A percentile compares a stretch with the other conserved stretches of the same genome.
These are phyloP conservation scores for Terebella lapidaria DNA, from an alignment of 2,888 invertebrate genomes.

Conservation along the genomic window DNA sequence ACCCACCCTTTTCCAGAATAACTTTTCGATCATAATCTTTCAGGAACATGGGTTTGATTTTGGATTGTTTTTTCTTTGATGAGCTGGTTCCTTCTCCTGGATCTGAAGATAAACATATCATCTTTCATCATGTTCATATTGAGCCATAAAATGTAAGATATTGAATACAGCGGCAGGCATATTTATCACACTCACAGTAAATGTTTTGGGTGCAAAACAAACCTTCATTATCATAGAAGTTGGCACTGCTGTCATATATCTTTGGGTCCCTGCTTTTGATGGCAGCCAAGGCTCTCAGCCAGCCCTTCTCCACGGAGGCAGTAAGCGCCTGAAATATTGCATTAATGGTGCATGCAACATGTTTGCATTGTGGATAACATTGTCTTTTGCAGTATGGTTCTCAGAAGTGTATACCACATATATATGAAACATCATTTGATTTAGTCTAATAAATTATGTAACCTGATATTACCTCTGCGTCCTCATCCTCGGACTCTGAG, in stretches of 20 bases:
- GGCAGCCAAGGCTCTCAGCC: slow-evolving; percentile 77
- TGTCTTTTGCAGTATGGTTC: too few species aligned
- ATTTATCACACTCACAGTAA: too few species aligned
- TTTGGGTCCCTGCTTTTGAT: slow-evolving; percentile 83
- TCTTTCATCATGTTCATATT: not conserved
- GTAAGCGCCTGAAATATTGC: slow-evolving; percentile 58
- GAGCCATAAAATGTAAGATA: not conserved
- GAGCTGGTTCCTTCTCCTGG: not conserved
- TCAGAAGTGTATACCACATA: too few species aligned
- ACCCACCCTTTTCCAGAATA: slow-evolving; percentile 66
- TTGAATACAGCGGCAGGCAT: not conserved
- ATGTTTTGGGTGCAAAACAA: too few species aligned
- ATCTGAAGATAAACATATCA: not conserved
- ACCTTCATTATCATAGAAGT: slow-evolving; percentile 38
- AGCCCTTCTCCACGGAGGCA: slow-evolving; percentile 74
- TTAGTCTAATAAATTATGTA: not conserved
- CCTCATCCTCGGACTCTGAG: slow-evolving; percentile 49
- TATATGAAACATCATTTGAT: not conserved
- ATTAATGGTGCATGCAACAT: not conserved
- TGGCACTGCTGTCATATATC: slow-evolving; percentile 71
- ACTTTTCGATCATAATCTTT: slow-evolving; percentile 77
- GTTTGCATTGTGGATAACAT: too few species aligned
- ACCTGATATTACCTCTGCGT: slow-evolving; percentile 48
- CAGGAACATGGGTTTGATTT: slow-evolving; percentile 59
- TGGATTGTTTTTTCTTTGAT: slow-evolving; percentile 39